Evolutionary conservation across 2,113 vertebrate species (phyloP).

Genomic region (Benitochromis conjunctus): DNA sequence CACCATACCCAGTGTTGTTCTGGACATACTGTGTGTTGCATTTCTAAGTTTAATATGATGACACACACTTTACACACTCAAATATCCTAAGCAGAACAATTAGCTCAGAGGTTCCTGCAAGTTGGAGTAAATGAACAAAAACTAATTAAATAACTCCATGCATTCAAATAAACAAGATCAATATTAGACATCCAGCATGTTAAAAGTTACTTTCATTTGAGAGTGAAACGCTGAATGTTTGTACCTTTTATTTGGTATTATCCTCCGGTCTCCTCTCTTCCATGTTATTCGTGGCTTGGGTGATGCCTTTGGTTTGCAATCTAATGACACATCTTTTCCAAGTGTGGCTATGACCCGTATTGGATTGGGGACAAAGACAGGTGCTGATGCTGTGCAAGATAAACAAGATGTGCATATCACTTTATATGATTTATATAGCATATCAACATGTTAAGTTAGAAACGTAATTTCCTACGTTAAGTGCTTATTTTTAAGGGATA

Average conservation of each 20-base stretch:
- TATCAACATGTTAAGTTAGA: fast-evolving
- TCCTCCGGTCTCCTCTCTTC: slow-evolving; percentile 83
- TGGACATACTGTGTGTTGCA: fast-evolving
- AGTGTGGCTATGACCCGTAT: slow-evolving; percentile 84
- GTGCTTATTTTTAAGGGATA: background rate
- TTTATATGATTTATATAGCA: background rate
- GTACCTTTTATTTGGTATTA: slow-evolving; percentile 87
- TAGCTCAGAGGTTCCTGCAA: background rate
- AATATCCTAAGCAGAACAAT: background rate
- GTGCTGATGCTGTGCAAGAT: slow-evolving; percentile 81
- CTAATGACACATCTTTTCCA: slow-evolving; percentile 82
- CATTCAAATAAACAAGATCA: background rate
- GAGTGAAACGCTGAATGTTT: background rate
- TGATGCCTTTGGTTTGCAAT: slow-evolving; percentile 89
- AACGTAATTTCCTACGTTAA: background rate
- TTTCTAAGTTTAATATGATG: background rate
- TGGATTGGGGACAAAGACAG: slow-evolving; percentile 81
- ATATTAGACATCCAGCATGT: background rate
- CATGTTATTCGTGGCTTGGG: slow-evolving; percentile 89
- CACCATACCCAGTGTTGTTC: background rate
- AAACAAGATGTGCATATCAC: background rate
- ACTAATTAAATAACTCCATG: background rate
- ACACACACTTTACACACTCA: background rate
- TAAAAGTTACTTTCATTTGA: background rate
- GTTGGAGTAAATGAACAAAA: background rate